phyloP scores from a whole-genome alignment of 2,113 vertebrate species.

The Trogon melanurus region DNA sequence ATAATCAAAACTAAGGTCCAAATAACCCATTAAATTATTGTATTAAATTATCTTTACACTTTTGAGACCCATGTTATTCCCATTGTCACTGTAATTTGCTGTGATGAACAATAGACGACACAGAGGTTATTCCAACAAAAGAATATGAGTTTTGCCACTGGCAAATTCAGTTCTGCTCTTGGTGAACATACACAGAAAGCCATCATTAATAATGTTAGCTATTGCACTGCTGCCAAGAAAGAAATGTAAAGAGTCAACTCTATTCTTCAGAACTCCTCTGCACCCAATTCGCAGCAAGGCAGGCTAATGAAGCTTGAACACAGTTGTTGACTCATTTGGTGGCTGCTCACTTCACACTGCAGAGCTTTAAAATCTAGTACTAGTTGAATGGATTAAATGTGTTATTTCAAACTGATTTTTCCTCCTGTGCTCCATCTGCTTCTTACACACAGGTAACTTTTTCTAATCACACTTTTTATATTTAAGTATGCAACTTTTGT shows the following conservation, averaged over 20 bases:
- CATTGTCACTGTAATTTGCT: not conserved
- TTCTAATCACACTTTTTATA: not conserved
- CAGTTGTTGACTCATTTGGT: not conserved
- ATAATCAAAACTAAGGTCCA: not conserved
- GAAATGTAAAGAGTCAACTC: not conserved
- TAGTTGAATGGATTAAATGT: not conserved
- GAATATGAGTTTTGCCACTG: not conserved
- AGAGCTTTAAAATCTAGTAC: not conserved
- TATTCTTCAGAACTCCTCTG: not conserved
- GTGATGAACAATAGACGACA: not conserved
- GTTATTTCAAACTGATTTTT: not conserved
- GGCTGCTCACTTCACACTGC: not conserved
- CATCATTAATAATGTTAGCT: not conserved
- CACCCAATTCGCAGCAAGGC: rapidly evolving
- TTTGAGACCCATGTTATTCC: not conserved
- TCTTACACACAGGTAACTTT: not conserved
- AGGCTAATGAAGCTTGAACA: not conserved
- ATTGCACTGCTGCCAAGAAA: not conserved
- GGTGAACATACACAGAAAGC: not conserved
- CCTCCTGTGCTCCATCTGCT: not conserved
- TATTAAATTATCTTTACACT: not conserved
- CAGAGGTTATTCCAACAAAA: not conserved
- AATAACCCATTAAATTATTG: not conserved
- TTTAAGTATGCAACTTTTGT: not conserved
- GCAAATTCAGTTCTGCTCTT: not conserved